Evolutionary conservation across 2,113 vertebrate species (phyloP), one percentile per base, ranked within the genome.

Genomic region (Megaleporinus macrocephalus): DNA sequence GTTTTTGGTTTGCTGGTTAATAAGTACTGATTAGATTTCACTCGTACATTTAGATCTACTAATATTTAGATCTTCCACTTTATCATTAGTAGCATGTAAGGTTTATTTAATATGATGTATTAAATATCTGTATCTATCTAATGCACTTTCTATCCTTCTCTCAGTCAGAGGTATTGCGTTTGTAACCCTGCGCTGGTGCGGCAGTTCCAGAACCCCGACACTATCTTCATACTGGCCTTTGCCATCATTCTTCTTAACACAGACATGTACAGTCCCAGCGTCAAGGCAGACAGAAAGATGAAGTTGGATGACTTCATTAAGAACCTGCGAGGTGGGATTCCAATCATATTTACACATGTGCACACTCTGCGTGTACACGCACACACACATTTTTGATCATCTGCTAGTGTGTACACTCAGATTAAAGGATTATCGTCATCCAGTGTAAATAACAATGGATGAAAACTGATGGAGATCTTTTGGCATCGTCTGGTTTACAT

Each of bases 231-330:
- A 90, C 91, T 99, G 91, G 97, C 97, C 76, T 98, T 99, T 61
- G 97, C 97, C 88, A 97, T 98, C 93, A 98, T 99, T 91, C 96
- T 98, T 68, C 97, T 99, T 87, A 99, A 99, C 92, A 99, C 97
- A 0, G 97, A 99, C 92, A 98, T 99, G 97, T 99, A 98, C 93
- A 99, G 97, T 90, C 97, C 97, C 88, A 98, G 95, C 24, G 96
- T 99, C 59, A 99, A 99, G 90, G 92, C 96, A 0, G 97, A 99
- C 91, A 93, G 96, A 84, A 99, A 99, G 94, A 98, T 99, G 97
- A 98, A 98, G 91, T 91, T 98, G 12, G 97, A 99, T 63, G 97
- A 99, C 90, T 99, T 98, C 92, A 96, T 99, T 93, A 98, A 98
- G 93, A 99, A 98, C 91, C 93, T 99, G 87, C 80, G 97, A 83